Evolutionary conservation across 2,888 invertebrate genomes (phyloP).

Genomic region (Hetaerina titia): DNA sequence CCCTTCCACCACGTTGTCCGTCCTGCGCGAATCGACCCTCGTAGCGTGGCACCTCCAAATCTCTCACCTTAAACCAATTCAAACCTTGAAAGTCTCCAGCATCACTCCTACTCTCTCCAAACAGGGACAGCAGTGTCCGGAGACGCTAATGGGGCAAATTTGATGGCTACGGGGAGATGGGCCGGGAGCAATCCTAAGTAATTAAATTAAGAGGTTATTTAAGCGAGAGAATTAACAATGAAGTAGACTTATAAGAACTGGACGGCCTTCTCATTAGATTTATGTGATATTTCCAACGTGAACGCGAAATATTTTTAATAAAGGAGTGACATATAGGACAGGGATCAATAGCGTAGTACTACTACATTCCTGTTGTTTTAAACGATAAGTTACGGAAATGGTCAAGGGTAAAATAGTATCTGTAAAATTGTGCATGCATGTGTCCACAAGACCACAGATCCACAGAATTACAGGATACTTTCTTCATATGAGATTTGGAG

Average conservation of each 20-base stretch:
- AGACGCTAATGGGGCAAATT: neutral
- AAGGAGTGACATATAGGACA: too few species aligned
- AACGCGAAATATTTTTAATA: neutral
- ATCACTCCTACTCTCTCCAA: neutral
- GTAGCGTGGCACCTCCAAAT: neutral
- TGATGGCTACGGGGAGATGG: neutral
- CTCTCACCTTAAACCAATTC: neutral
- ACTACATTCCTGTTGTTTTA: neutral
- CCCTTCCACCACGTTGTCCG: neutral
- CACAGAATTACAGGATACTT: too few species aligned
- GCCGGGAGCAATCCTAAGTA: neutral
- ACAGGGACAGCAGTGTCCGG: too few species aligned
- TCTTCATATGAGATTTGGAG: too few species aligned
- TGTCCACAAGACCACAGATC: neutral
- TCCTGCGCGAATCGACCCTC: neutral
- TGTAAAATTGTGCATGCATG: neutral
- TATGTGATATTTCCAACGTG: neutral
- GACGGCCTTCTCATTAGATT: neutral
- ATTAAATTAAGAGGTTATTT: neutral
- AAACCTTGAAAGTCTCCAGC: conserved; percentile 8
- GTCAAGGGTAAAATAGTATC: neutral
- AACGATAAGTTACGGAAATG: neutral
- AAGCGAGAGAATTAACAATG: neutral
- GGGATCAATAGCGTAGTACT: too few species aligned
- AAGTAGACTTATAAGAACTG: neutral